Evolutionary conservation across 2,888 invertebrate species (phyloP).

Genomic region (Philonicus albiceps): DNA sequence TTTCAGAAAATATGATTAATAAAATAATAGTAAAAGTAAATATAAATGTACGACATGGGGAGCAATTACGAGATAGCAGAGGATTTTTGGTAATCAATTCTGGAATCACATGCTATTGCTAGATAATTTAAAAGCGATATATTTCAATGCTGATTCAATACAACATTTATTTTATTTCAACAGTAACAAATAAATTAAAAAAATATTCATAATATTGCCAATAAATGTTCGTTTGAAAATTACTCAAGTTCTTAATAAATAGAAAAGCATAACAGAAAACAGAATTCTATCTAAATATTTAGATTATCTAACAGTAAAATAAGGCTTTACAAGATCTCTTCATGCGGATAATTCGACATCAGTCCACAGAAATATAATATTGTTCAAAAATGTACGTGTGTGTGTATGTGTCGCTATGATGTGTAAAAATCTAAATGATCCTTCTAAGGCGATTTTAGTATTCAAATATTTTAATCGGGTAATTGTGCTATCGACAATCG

Average conservation of each 20-base stretch:
- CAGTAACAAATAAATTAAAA: constrained; percentile 43
- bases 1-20: no score
- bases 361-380: background rate
- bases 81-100: no score
- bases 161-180: constrained; percentile 40
- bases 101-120: background rate
- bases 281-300: constrained; percentile 36
- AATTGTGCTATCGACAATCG: constrained; percentile 58
- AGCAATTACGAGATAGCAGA: background rate
- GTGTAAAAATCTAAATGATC: background rate
- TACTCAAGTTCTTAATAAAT: constrained; percentile 29
- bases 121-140: background rate
- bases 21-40: no score
- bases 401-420: background rate
- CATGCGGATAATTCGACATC: background rate
- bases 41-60: no score
- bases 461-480: constrained; percentile 49
- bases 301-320: constrained; percentile 32
- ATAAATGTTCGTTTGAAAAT: constrained; percentile 21
- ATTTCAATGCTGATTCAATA: background rate
- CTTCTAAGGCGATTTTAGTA: constrained; percentile 24
- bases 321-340: constrained; percentile 29
- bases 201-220: constrained; percentile 37
- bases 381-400: constrained; percentile 7
- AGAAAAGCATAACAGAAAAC: constrained; percentile 42